Evolutionary conservation across 2,888 invertebrate species (phyloP), one percentile per base, ranked within the genome.

Genomic region (Metacarcinus magister): DNA sequence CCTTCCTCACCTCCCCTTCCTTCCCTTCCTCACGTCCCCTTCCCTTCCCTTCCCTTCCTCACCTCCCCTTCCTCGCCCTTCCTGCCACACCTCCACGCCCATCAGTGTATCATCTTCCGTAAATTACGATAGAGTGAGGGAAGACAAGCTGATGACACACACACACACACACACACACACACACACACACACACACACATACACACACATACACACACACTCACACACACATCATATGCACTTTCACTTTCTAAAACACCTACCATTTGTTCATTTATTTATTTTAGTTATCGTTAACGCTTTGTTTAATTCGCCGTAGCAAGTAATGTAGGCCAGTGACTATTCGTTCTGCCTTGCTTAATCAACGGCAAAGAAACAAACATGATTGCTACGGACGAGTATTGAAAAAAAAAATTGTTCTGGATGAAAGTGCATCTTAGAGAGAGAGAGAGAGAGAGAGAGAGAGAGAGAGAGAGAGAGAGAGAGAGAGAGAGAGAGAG

Each of bases 141-240:
- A 13, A 5, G 5, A 48, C 48, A 48, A n/a, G n/a, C n/a, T n/a
- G 48, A 5, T 48, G 13, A 91, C 91, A 91, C 19, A 44, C 44
- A 44, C n/a, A 46, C 23, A 46, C 44, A 92, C n/a, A 44, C 48
- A 43, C 90, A 90, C 90, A 90, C 90, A 91, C 91, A 91, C 46
- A 44, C 91, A 44, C 46, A 46, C 23, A 46, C 44, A 92, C 46
- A 44, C 92, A 43, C 90, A 90, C 90, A 90, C 91, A 89, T 32
- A 89, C 89, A 39, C 89, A 89, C 89, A 89, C 89, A 28, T 23
- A 87, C 87, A 87, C 28, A 87, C 87, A 87, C 87, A 87, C 87
- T 13, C 87, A 87, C 87, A 87, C 87, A 87, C 87, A 87, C 87
- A 87, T 23, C 7, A 54, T 54, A 13, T 5, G 54, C 54, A 54